These are phyloP conservation scores for Pachyseris speciosa DNA, from an alignment of 64 coral and sea anemone species.

Conservation along the genomic window DNA sequence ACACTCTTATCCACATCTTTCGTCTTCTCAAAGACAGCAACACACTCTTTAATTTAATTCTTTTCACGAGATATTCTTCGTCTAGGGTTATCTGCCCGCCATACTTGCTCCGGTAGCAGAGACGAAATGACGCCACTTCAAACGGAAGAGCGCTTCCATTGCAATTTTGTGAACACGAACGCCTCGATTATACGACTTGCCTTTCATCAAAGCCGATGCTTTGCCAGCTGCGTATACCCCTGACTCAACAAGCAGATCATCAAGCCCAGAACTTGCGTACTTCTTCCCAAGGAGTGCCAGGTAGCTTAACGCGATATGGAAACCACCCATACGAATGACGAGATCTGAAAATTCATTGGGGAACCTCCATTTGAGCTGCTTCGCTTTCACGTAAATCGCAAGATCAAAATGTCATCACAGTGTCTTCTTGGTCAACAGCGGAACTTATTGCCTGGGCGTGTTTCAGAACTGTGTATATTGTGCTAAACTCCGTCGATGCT, in stretches of 20 bases:
- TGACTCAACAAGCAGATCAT: slow-evolving; percentile 33
- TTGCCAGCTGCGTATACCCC: neutral
- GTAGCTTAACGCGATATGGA: neutral
- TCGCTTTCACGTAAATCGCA: slow-evolving; percentile 39
- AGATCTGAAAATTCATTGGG: neutral
- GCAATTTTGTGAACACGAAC: slow-evolving; percentile 11
- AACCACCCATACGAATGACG: neutral
- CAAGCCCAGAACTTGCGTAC: neutral
- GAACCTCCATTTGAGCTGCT: slow-evolving; percentile 50
- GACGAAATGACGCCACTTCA: neutral
- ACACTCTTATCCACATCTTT: neutral
- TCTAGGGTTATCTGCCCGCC: neutral
- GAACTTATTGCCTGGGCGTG: slow-evolving; percentile 8
- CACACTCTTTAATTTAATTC: neutral
- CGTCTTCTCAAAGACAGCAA: neutral
- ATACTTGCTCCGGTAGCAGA: slow-evolving; percentile 2
- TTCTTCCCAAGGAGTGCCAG: slow-evolving; percentile 29
- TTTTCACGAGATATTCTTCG: neutral
- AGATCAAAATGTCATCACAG: slow-evolving; percentile 55
- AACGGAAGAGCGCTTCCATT: neutral
- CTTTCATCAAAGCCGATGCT: neutral
- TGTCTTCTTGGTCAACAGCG: neutral
- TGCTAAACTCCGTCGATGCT: slow-evolving; percentile 6
- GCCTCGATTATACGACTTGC: slow-evolving; percentile 14
- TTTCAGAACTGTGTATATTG: slow-evolving; percentile 10